phyloP scores from a whole-genome alignment of 53 echinoderm and acorn worm species.

The Temnopleurus reevesii region DNA sequence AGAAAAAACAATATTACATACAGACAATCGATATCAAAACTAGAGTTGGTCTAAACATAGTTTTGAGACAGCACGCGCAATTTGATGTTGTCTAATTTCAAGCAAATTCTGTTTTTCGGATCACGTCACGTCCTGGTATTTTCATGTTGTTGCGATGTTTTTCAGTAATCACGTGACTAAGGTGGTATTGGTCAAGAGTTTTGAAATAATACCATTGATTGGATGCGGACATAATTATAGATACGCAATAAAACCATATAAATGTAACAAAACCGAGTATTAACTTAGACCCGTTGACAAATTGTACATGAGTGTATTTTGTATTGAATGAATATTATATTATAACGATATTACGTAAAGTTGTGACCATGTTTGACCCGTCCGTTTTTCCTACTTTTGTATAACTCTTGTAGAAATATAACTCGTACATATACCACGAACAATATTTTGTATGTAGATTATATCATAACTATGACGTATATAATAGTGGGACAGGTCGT shows the following conservation, averaged over 20 bases:
- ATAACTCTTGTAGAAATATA: constrained; percentile 41
- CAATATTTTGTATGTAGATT: not conserved
- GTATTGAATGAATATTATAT: constrained; percentile 23
- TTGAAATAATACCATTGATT: no score
- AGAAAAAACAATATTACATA: no score
- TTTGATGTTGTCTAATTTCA: no score
- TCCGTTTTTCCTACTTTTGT: constrained; percentile 59
- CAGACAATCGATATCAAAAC: no score
- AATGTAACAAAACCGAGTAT: not conserved
- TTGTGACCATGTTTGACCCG: constrained; percentile 44
- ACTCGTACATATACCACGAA: constrained; percentile 6
- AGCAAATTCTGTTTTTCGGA: no score
- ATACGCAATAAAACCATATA: not conserved
- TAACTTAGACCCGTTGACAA: constrained; percentile 10
- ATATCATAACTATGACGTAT: not conserved
- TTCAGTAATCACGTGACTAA: no score
- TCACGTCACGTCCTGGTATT: no score
- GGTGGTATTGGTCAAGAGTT: no score
- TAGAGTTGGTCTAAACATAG: no score
- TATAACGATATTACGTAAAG: constrained; percentile 33
- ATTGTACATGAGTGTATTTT: constrained; percentile 29
- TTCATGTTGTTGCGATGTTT: no score
- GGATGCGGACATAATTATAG: not conserved
- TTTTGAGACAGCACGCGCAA: no score
- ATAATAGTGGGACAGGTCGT: not conserved